Percentiles rank a stretch among this genome's conserved stretches.
These are phyloP conservation scores for Momotus momota DNA, from an alignment of 2,797 vertebrate species.

Conservation along the genomic window DNA sequence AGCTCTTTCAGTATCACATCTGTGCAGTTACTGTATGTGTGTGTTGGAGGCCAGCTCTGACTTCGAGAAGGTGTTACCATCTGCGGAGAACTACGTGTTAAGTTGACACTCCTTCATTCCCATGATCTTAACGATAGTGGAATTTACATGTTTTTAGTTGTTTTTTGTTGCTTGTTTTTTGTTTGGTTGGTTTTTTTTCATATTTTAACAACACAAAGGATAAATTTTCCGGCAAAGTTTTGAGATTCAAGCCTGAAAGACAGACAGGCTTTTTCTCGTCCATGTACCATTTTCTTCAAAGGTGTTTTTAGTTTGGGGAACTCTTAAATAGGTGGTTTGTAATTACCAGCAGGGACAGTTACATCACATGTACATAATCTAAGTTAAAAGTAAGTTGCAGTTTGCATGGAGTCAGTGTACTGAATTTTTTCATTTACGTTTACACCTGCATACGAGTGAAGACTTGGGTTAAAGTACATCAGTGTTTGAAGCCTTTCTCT, in stretches of 20 bases:
- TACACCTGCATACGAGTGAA: neutral
- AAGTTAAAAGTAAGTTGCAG: neutral
- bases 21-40: neutral
- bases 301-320: neutral
- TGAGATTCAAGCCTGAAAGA: neutral
- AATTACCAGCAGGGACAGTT: neutral
- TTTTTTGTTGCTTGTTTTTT: too few relatives aligned
- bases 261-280: neutral
- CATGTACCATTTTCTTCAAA: neutral
- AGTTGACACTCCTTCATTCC: neutral
- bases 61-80: neutral
- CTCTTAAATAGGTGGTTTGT: neutral
- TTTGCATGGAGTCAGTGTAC: neutral
- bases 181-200: neutral
- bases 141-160: neutral
- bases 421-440: neutral
- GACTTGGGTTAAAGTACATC: neutral
- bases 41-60: neutral
- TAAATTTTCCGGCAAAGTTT: neutral
- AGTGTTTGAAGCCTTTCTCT: neutral
- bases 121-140: neutral
- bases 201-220: neutral
- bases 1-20: neutral
- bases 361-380: neutral
- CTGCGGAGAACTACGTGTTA: neutral